Evolutionary conservation across 2,888 invertebrate species (phyloP), one percentile per base, ranked within the genome.

Genomic region (Sepioteuthis lessoniana): DNA sequence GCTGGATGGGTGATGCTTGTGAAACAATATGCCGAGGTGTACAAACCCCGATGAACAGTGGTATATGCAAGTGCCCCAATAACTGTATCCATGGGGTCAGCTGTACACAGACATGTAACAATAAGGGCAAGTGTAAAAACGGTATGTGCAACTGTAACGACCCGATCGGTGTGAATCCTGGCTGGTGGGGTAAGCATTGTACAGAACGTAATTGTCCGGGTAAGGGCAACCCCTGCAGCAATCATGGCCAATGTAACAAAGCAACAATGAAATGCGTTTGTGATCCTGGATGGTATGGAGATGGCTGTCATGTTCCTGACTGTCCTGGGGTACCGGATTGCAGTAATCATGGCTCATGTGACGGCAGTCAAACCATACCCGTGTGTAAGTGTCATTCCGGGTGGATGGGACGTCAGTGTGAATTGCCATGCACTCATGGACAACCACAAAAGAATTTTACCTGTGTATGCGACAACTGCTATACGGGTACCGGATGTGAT

Each of bases 1-100:
- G 96, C 90, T 96, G 96, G 96, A 96, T 96, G 96, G 96, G 96
- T 35, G 94, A 92, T 28, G 95, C 95, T 42, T 96, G 96, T 95
- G 95, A 95, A 42, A 94, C 94, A 35, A 95, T 95, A 37, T 96
- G 96, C 94, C 93, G 95, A 94, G 96, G 96, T 19, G 94, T 94
- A 37, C 95, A 96, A 94, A 31, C 90, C n/a, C 95, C 95, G 5
- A 95, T 96, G 95, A 95, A 96, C 94, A 95, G 95, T 93, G 96
- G 96, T 47, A 60, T 93, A 46, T 95, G 95, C 93, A 90, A n/a
- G 37, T 95, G 95, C 35, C 92, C 90, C 90, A 93, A 94, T 55
- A 60, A 94, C 55, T 95, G 95, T 55, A 94, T 94, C 35, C 95
- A 95, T 90, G 95, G 95, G 13, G 47, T 93, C n/a, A 93, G 93